Evolutionary conservation across 2,888 invertebrate genomes (phyloP).

Genomic region (Eupithecia pulchellata): DNA sequence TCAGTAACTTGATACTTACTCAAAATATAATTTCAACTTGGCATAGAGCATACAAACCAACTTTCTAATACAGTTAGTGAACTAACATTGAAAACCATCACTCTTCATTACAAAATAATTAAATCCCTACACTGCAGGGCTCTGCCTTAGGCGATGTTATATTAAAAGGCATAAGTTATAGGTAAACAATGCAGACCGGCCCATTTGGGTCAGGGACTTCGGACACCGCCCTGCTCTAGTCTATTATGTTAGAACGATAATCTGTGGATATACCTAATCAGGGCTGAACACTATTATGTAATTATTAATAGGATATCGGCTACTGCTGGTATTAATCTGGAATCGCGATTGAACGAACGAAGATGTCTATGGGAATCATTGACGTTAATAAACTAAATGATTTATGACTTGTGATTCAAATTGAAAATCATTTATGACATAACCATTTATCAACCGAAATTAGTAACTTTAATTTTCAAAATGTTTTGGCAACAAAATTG

Average conservation of each 20-base stretch:
- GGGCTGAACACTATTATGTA: constrained; percentile 48
- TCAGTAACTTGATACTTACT: not conserved
- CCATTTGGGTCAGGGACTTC: constrained; percentile 68
- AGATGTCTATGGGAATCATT: not conserved
- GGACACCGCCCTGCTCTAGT: constrained; percentile 61
- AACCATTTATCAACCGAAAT: not conserved
- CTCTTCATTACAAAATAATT: constrained; percentile 14
- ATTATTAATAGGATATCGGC: constrained; percentile 53
- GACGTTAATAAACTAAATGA: constrained; percentile 4
- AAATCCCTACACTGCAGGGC: constrained; percentile 14
- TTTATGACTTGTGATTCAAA: not conserved
- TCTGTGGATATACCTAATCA: constrained; percentile 61
- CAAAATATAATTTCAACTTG: constrained; percentile 8
- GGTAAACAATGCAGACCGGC: constrained; percentile 54
- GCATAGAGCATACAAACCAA: constrained; percentile 12
- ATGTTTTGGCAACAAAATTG: not conserved
- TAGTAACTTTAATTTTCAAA: not conserved
- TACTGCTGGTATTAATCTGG: constrained; percentile 48
- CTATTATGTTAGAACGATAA: constrained; percentile 58
- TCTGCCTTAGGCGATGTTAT: not conserved
- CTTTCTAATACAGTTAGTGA: constrained; percentile 34
- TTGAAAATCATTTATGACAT: not conserved
- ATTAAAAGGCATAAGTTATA: constrained; percentile 28
- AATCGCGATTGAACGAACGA: constrained; percentile 33
- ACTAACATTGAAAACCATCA: constrained; percentile 11